These are phyloP conservation scores for Panthera uncia DNA, from an alignment of 2,113 vertebrate species.

Conservation along the genomic window DNA sequence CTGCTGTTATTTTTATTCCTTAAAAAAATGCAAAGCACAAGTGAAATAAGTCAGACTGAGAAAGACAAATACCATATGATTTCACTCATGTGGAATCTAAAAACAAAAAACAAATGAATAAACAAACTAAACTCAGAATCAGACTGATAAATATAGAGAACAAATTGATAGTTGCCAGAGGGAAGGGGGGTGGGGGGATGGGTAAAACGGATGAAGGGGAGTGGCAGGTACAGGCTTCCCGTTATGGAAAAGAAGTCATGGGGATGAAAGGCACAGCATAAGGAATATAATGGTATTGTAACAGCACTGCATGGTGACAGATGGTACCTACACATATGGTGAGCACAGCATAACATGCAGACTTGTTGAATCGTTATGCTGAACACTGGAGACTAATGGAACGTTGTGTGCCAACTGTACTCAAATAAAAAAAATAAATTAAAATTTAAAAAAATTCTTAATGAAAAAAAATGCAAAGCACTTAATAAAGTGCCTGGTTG, in stretches of 20 bases:
- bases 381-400: background rate
- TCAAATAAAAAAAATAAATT: background rate
- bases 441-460: background rate
- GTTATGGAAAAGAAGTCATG: background rate
- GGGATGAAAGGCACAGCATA: background rate
- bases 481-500: background rate
- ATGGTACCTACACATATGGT: background rate
- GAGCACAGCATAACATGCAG: background rate
- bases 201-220: background rate
- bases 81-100: background rate
- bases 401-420: background rate
- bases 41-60: background rate
- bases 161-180: background rate
- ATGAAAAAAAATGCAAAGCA: background rate
- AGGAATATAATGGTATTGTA: background rate
- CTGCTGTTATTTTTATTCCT: background rate
- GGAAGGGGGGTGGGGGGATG: background rate
- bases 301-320: background rate
- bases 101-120: background rate
- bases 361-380: background rate
- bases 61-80: background rate
- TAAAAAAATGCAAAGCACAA: background rate
- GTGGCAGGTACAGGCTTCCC: background rate
- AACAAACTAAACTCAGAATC: background rate
- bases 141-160: background rate